phyloP scores from a whole-genome alignment of 2,113 vertebrate genomes.

The Callocephalon fimbriatum region DNA sequence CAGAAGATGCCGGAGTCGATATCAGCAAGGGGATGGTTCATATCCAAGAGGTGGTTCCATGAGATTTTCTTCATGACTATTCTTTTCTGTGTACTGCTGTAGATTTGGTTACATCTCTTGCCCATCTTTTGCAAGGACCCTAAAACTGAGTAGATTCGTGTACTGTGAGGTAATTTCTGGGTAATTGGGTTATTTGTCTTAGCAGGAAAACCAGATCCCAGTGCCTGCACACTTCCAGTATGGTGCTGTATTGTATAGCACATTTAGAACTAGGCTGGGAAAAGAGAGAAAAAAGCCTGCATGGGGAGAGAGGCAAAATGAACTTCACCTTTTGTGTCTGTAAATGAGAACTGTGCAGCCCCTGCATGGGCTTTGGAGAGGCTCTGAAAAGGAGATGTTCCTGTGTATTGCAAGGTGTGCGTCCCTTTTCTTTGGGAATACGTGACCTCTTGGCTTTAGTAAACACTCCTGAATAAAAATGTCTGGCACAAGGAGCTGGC shows the following conservation, averaged over 20 bases:
- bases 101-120: neutral
- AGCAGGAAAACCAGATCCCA: neutral
- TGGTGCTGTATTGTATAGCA: neutral
- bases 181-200: neutral
- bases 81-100: neutral
- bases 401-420: neutral
- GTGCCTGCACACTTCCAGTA: neutral
- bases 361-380: neutral
- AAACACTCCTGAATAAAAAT: neutral
- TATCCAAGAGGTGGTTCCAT: neutral
- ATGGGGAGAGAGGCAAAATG: neutral
- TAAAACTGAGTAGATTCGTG: neutral
- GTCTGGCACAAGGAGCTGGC: constrained; percentile 12
- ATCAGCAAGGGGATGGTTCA: neutral
- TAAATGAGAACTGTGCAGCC: neutral
- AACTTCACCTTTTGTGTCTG: neutral
- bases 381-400: constrained; percentile 2
- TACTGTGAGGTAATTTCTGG: neutral
- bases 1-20: neutral
- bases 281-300: neutral
- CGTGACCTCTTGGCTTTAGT: neutral
- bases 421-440: neutral
- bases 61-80: neutral
- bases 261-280: neutral
- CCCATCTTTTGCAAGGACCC: neutral